Percentiles rank a stretch among this genome's conserved stretches.
These are phyloP conservation scores for Oceanites oceanicus DNA, from an alignment of 2,113 vertebrate species.

Conservation along the genomic window DNA sequence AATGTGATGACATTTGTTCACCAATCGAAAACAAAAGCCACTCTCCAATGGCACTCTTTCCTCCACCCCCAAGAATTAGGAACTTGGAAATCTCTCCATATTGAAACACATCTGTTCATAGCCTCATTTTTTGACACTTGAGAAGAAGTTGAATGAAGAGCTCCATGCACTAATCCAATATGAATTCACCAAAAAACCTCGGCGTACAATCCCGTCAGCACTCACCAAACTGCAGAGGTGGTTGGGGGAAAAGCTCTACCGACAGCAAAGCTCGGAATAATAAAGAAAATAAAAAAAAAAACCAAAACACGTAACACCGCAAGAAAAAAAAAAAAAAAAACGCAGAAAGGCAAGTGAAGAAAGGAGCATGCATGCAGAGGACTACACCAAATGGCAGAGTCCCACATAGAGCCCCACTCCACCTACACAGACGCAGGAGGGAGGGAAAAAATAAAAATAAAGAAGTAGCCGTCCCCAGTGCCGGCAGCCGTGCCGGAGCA, in stretches of 20 bases:
- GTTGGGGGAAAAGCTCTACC: conserved; percentile 40
- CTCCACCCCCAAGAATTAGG: conserved; percentile 73
- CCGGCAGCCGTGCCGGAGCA: not conserved
- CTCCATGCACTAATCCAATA: conserved; percentile 43
- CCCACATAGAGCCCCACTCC: conserved; percentile 73
- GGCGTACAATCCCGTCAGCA: conserved; percentile 43
- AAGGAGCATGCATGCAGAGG: conserved; percentile 66
- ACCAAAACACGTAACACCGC: not conserved
- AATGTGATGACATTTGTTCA: conserved; percentile 78
- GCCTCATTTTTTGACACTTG: conserved; percentile 69
- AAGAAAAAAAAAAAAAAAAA: not conserved
- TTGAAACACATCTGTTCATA: conserved; percentile 66
- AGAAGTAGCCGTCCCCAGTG: not conserved
- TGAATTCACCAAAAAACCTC: conserved; percentile 38
- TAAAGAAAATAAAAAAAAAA: not conserved
- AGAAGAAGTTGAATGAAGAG: conserved; percentile 59
- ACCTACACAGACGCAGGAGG: conserved; percentile 27
- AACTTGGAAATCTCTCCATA: conserved; percentile 76
- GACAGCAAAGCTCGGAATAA: conserved; percentile 61
- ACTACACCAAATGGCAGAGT: conserved; percentile 77
- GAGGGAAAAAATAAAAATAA: conserved; percentile 5
- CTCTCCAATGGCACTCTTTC: conserved; percentile 66
- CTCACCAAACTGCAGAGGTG: conserved; percentile 52
- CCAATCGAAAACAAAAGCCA: conserved; percentile 78
- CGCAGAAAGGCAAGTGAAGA: conserved; percentile 66